These are phyloP conservation scores for Ochlodes sylvanus DNA, from an alignment of 2,888 invertebrate genomes.

Conservation along the genomic window DNA sequence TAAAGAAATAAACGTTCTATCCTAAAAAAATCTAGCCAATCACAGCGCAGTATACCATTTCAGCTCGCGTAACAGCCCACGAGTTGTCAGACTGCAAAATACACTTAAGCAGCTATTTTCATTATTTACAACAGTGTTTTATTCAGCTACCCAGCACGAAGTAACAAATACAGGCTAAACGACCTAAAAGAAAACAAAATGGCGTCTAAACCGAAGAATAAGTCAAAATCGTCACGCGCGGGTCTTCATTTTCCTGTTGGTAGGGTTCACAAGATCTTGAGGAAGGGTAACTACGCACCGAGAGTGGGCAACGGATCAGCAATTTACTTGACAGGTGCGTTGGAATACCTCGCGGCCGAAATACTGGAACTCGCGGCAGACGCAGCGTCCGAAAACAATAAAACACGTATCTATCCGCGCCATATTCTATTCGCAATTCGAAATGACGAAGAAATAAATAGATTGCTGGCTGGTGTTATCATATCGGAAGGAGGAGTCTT, in stretches of 20 bases:
- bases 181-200: constrained; percentile 43
- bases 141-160: not conserved
- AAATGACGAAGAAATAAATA: constrained; percentile 66
- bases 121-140: no score
- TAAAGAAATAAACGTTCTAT: no score
- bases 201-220: constrained; percentile 49
- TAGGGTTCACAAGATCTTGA: constrained; percentile 73
- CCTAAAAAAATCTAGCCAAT: not conserved
- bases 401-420: constrained; percentile 74
- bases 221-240: constrained; percentile 77
- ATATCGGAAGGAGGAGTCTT: constrained; percentile 66
- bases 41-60: not conserved
- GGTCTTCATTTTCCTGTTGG: constrained; percentile 86
- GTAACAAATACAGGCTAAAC: not conserved
- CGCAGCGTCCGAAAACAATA: constrained; percentile 88
- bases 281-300: constrained; percentile 85
- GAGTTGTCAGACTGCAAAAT: constrained; percentile 7
- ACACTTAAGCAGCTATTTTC: not conserved
- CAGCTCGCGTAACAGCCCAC: not conserved
- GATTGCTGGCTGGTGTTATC: constrained; percentile 59
- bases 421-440: constrained; percentile 65
- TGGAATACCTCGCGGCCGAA: constrained; percentile 88
- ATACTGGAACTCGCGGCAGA: constrained; percentile 85
- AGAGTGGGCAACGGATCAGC: constrained; percentile 81
- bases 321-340: constrained; percentile 81